Conservation (phyloP, 1,140 invertebrate genomes). For the Tetragonula clypearis region DNA sequence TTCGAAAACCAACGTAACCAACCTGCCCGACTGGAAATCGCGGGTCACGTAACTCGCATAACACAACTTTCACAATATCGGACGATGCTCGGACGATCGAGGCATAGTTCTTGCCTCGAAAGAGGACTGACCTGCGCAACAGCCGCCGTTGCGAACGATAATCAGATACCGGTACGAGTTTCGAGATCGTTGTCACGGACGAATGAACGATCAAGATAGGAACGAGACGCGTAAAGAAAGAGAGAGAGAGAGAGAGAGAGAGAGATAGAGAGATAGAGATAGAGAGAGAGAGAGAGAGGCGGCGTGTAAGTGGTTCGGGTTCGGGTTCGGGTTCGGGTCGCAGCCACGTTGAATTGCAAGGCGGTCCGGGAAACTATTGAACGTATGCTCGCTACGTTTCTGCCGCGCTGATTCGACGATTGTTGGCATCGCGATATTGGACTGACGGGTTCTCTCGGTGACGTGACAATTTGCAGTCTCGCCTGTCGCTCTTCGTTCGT, state of each 20-base stretch:
- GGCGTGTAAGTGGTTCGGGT: slow-evolving; percentile 34
- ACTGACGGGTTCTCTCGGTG: slow-evolving; percentile 24
- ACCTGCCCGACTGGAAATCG: too few species aligned
- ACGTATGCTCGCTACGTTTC: slow-evolving; percentile 41
- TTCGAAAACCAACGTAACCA: too few species aligned
- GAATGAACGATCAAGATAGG: not conserved
- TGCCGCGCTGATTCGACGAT: slow-evolving; percentile 38
- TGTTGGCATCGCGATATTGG: slow-evolving; percentile 31
- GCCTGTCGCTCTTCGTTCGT: not conserved
- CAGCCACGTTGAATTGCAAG: slow-evolving; percentile 47
- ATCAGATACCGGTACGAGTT: slow-evolving; percentile 10
- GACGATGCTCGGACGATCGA: not conserved
- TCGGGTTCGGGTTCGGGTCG: slow-evolving; percentile 26
- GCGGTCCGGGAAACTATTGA: slow-evolving; percentile 29
- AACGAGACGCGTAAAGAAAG: not conserved
- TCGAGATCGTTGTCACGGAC: not conserved
- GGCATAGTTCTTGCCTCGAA: slow-evolving; percentile 19
- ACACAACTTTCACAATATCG: slow-evolving; percentile 40
- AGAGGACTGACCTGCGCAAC: slow-evolving; percentile 12
- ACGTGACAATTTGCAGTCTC: slow-evolving; percentile 21
- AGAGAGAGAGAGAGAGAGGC: too few species aligned
- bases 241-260: not conserved
- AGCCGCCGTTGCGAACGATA: slow-evolving; percentile 18
- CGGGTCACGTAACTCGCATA: not conserved
- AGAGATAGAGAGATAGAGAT: too few species aligned